A percentile compares a stretch with the other conserved stretches of the same genome.
phyloP scores from a whole-genome alignment of 2,888 invertebrate species.

The Amphipoea oculea region DNA sequence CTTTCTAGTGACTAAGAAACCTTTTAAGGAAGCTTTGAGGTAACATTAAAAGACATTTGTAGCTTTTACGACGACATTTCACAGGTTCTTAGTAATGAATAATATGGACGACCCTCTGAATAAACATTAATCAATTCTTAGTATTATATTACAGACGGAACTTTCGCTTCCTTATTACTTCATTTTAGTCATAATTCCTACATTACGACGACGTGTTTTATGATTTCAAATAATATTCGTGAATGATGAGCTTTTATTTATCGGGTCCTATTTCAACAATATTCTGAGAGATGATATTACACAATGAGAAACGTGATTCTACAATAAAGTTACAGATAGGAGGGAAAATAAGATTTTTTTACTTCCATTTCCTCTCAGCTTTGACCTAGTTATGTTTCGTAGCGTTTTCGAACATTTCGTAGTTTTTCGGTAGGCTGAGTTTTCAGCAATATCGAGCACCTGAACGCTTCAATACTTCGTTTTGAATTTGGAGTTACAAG shows the following conservation, averaged over 20 bases:
- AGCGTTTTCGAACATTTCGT: not conserved
- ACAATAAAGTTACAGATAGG: constrained; percentile 4
- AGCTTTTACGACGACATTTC: constrained; percentile 25
- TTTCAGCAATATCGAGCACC: not conserved
- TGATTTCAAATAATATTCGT: constrained; percentile 22
- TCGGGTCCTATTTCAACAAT: constrained; percentile 12
- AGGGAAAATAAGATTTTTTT: not conserved
- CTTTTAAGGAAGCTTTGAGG: not conserved
- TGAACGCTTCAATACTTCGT: not conserved
- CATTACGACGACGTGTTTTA: constrained; percentile 25
- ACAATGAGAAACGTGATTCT: constrained; percentile 10
- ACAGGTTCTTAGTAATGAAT: constrained; percentile 7
- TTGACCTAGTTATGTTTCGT: not conserved
- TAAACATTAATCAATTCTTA: constrained; percentile 29
- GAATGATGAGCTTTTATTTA: constrained; percentile 21
- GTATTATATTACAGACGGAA: constrained; percentile 20
- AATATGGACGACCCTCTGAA: constrained; percentile 10
- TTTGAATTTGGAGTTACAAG: not conserved
- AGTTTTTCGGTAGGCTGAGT: not conserved
- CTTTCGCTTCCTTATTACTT: constrained; percentile 33
- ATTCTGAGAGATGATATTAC: constrained; percentile 27
- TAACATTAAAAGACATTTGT: not conserved
- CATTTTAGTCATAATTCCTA: constrained; percentile 11
- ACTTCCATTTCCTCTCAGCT: not conserved
- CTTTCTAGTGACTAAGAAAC: not conserved